phyloP scores from a whole-genome alignment of 2,797 vertebrate genomes.

The Danionella dracula region DNA sequence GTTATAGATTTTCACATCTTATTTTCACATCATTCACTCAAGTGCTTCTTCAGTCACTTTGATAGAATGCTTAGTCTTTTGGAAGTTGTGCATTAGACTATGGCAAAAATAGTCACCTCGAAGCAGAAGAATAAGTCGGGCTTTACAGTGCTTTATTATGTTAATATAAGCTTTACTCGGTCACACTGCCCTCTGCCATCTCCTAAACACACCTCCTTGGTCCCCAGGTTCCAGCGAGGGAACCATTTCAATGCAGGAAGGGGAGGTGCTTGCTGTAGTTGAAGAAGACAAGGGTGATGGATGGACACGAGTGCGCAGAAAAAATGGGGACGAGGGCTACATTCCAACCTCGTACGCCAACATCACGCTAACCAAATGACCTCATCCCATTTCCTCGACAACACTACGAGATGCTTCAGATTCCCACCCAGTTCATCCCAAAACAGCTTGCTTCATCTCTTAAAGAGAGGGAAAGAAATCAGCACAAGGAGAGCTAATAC shows the following conservation, averaged over 20 bases:
- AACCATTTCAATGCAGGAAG: conserved; percentile 85
- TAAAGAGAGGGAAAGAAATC: not conserved
- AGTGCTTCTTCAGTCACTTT: too few species aligned
- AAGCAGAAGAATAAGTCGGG: too few species aligned
- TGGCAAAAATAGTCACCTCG: too few species aligned
- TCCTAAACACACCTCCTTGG: not conserved
- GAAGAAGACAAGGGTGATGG: conserved; percentile 89
- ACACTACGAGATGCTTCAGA: conserved; percentile 24
- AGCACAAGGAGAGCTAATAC: not conserved
- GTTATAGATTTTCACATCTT: too few species aligned
- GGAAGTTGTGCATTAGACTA: too few species aligned
- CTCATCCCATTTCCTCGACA: conserved; percentile 7
- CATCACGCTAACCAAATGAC: conserved; percentile 73
- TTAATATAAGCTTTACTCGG: too few species aligned
- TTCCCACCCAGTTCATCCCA: conserved; percentile 26
- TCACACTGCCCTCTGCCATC: not conserved
- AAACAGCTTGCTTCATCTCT: conserved; percentile 1
- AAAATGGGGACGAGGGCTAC: conserved; percentile 83
- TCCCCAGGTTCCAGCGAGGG: conserved; percentile 81
- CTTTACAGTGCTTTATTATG: too few species aligned
- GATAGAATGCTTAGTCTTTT: too few species aligned
- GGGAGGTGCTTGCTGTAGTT: conserved; percentile 79
- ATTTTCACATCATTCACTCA: too few species aligned
- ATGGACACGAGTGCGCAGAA: conserved; percentile 82
- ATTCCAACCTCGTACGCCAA: conserved; percentile 86